These are phyloP conservation scores for Miichthys miiuy DNA, from an alignment of 2,797 vertebrate species.

Conservation along the genomic window DNA sequence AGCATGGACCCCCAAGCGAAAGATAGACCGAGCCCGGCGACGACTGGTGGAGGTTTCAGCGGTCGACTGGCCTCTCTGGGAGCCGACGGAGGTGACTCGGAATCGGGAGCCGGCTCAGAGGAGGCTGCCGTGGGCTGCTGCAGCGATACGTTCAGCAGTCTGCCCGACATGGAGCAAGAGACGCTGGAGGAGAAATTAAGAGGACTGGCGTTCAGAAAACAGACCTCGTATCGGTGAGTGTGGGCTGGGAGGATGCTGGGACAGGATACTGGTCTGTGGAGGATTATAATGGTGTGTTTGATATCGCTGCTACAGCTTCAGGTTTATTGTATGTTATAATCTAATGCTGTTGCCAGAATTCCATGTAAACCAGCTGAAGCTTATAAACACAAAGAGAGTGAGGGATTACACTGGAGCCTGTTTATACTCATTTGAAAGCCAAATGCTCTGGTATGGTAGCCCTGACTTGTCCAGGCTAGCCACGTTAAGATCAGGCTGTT, in stretches of 20 bases:
- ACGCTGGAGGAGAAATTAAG: conserved; percentile 93
- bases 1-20: conserved; percentile 86
- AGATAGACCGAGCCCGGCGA: conserved; percentile 64
- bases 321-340: neutral
- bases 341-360: neutral
- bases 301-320: too few relatives aligned
- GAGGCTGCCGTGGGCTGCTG: conserved; percentile 75
- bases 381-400: conserved; percentile 17
- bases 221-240: conserved; percentile 96
- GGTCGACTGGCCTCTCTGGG: conserved; percentile 75
- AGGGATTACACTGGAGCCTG: neutral
- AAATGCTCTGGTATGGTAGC: neutral
- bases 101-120: conserved; percentile 81
- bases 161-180: conserved; percentile 88
- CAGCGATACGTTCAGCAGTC: conserved; percentile 81
- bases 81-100: conserved; percentile 84
- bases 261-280: conserved; percentile 33
- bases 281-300: conserved; percentile 23
- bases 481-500: conserved; percentile 3
- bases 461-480: conserved; percentile 6
- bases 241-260: conserved; percentile 55
- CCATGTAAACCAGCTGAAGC: conserved; percentile 9
- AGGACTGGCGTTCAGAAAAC: conserved; percentile 95
- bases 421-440: neutral
- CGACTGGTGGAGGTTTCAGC: conserved; percentile 63